phyloP scores from a whole-genome alignment of 2,797 vertebrate species.

The Enteromius afrohamiltoni region DNA sequence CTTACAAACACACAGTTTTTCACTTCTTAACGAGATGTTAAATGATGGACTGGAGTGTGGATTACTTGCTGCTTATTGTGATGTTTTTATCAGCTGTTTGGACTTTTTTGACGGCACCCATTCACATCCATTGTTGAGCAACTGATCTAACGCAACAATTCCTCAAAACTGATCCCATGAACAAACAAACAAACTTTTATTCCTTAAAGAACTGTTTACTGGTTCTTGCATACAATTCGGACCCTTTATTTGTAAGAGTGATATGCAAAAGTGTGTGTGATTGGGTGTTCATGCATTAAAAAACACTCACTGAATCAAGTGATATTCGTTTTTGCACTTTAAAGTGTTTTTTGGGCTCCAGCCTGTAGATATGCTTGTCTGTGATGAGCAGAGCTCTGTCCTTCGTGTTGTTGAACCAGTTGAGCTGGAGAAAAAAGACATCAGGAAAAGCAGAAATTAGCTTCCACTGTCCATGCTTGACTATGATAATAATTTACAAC shows the following conservation, averaged over 20 bases:
- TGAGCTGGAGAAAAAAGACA: slow-evolving; percentile 74
- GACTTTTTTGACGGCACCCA: background rate
- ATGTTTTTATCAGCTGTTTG: background rate
- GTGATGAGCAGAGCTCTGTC: slow-evolving; percentile 89
- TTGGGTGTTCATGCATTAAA: background rate
- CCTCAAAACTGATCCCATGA: background rate
- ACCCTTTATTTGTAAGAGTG: background rate
- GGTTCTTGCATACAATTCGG: background rate
- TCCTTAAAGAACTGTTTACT: background rate
- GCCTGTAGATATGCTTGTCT: slow-evolving; percentile 87
- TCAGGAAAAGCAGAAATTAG: slow-evolving; percentile 8
- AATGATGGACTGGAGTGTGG: background rate
- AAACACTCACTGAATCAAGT: slow-evolving; percentile 81
- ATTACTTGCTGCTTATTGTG: background rate
- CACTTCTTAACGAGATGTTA: background rate
- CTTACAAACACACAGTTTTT: background rate
- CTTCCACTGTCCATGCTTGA: background rate
- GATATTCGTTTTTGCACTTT: slow-evolving; percentile 83
- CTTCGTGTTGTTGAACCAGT: slow-evolving; percentile 86
- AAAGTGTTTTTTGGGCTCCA: slow-evolving; percentile 86
- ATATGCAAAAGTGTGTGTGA: background rate
- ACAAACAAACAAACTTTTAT: background rate
- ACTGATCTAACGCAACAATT: background rate
- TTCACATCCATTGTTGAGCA: background rate
- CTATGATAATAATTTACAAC: background rate